Evolutionary conservation across 2,113 vertebrate species (phyloP), one percentile per base, ranked within the genome.

Genomic region (Galeopterus variegatus): DNA sequence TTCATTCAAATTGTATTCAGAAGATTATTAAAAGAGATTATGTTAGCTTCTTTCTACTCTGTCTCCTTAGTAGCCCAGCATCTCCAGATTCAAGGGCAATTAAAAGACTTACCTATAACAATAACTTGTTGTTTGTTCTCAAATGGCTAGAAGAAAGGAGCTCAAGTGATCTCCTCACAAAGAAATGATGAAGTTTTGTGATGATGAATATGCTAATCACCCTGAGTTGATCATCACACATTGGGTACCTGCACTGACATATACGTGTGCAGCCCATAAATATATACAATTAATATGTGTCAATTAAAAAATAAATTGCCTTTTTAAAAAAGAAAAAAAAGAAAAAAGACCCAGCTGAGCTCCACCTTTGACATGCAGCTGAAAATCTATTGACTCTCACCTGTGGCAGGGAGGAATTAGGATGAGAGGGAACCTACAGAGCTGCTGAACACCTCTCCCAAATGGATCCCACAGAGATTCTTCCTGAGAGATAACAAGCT

Each of bases 1-100:
- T 60, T 65, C 76, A 70, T 85, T 96, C 72, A 41, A 92, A 84
- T n/a, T 73, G 48, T 67, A 83, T 64, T 62, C 76, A 89, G 67
- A 93, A 91, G 70, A 88, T 1, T 76, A n/a, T 36, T n/a, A 21
- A n/a, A 23, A 36, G 52, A 79, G 21, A n/a, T 56, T 79, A n/a
- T 1, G 5, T 17, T 18, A 52, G 17, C 9, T 52, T 4, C 73
- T 92, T 62, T 88, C 6, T 18, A 1, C 8, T 17, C 85, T 56
- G 80, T 48, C 70, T 90, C 88, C 28, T 79, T 41, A 0, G 0
- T 50, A 79, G 52, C 17, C 54, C 88, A 70, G 82, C n/a, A 83
- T 87, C 69, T 81, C 62, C 52, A 97, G 73, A 92, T 76, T 33
- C 1, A 8, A 0, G 0, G 64, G 17, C 9, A 62, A 67, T 0